Base-by-base conservation (phyloP, 2,888 invertebrate genomes). In the Nephrocerus scutellatus region DNA sequence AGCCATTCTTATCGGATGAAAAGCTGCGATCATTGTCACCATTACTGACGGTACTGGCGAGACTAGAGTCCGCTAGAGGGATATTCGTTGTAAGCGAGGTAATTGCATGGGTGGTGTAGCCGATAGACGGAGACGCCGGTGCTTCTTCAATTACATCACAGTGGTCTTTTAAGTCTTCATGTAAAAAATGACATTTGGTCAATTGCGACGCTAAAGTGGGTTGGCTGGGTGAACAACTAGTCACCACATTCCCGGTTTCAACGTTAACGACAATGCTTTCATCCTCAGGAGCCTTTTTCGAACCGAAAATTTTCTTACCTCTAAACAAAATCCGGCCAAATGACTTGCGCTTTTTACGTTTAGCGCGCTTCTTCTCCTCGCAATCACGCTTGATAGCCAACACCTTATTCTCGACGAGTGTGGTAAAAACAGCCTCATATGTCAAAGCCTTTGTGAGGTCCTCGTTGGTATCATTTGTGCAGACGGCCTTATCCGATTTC, bases 341-440 rank as follows among this genome's bases (percentile, higher is more conserved):
- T 6, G 64, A 60, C 34, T 60, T 62, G 4, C 66, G 60, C 30
- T 63, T 63, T 44, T 64, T 54, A 29, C 61, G 57, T 46, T 64
- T 67, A 16, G 62, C 58, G 13, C 59, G 53, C 41, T 65, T 64
- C 19, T 63, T 61, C 44, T 66, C 64, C 51, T 69, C 69, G 33
- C 67, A 67, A 36, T 69, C 68, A 15, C 65, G 61, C 46, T 69
- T 68, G 43, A 69, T 66, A 19, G 64, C 66, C 47, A 62, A 53
- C 55, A 70, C 60, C 54, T 69, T 69, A 52, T 68, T 65, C 50
- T 69, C 63, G 48, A 69, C 57, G 40, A 69, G 54, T 13, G 63
- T 59, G 43, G 59, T 60, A 39, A 69, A 68, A n/a, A 69, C 61
- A 9, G 66, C 60, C 46, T 70, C 70, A 36, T 68, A 69, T 41